Conservation (phyloP, 23 tunicate genomes). For the Styela clava region DNA sequence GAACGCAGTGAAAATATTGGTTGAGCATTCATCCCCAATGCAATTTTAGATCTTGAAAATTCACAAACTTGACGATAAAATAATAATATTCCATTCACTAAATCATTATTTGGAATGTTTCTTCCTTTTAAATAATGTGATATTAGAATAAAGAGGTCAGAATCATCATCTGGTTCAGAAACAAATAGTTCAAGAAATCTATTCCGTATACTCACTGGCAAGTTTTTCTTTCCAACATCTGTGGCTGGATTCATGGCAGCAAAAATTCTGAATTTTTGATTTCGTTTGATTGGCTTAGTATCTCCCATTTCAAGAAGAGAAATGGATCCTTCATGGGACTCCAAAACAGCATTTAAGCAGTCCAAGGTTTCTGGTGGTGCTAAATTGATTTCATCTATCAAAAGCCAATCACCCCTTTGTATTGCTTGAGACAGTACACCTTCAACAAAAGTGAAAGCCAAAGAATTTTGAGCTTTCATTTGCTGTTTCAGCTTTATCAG, state of each 20-base stretch:
- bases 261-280: constrained; percentile 70
- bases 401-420: constrained; percentile 80
- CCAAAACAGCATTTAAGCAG: constrained; percentile 84
- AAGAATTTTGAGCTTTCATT: constrained; percentile 56
- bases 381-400: constrained; percentile 93
- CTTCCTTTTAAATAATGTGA: constrained; percentile 54
- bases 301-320: constrained; percentile 85
- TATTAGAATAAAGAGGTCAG: constrained; percentile 72
- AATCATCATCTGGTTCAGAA: constrained; percentile 58
- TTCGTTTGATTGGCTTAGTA: constrained; percentile 78
- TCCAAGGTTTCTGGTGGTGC: constrained; percentile 89
- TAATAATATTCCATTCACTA: constrained; percentile 52
- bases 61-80: constrained; percentile 62
- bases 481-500: constrained; percentile 44
- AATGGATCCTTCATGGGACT: constrained; percentile 88
- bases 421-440: constrained; percentile 40
- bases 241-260: constrained; percentile 99
- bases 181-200: constrained; percentile 92
- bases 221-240: constrained; percentile 85
- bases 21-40: constrained; percentile 40
- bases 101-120: constrained; percentile 3
- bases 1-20: constrained; percentile 86
- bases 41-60: constrained; percentile 28
- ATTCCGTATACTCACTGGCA: constrained; percentile 75
- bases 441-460: constrained; percentile 92